These are phyloP conservation scores for Pyrrhia umbra DNA, from an alignment of 2,888 invertebrate species.

Conservation along the genomic window DNA sequence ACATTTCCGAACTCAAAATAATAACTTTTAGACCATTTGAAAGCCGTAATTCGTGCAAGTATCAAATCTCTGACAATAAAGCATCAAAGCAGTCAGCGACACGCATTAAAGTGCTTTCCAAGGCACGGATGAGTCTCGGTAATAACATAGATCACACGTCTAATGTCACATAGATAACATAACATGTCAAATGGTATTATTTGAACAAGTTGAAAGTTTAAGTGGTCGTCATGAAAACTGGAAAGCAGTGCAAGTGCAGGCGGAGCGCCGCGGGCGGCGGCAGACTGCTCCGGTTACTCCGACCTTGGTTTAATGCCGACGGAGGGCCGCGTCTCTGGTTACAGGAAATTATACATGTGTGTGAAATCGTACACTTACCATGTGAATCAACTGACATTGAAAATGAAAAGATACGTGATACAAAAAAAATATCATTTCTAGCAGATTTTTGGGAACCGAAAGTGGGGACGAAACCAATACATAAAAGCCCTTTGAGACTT, in stretches of 20 bases:
- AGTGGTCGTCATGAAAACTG: constrained; percentile 41
- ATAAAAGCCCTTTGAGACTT: too few relatives aligned
- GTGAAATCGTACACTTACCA: constrained; percentile 12
- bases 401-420: background rate
- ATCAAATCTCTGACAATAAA: too few relatives aligned
- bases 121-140: too few relatives aligned
- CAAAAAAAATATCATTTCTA: background rate
- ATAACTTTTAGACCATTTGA: too few relatives aligned
- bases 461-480: too few relatives aligned
- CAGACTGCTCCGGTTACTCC: constrained; percentile 55
- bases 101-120: too few relatives aligned
- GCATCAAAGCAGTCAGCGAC: too few relatives aligned
- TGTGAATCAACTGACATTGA: background rate
- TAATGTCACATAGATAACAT: too few relatives aligned
- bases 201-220: constrained; percentile 25
- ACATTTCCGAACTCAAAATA: too few relatives aligned
- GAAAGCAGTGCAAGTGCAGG: constrained; percentile 51
- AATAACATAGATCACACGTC: too few relatives aligned
- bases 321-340: constrained; percentile 22
- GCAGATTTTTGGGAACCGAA: background rate
- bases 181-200: too few relatives aligned
- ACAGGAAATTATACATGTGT: constrained; percentile 43
- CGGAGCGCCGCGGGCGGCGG: constrained; percentile 19
- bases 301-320: constrained; percentile 57
- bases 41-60: too few relatives aligned